These are phyloP conservation scores for Archips crataeganus DNA, from an alignment of 2,888 invertebrate species.

Conservation along the genomic window DNA sequence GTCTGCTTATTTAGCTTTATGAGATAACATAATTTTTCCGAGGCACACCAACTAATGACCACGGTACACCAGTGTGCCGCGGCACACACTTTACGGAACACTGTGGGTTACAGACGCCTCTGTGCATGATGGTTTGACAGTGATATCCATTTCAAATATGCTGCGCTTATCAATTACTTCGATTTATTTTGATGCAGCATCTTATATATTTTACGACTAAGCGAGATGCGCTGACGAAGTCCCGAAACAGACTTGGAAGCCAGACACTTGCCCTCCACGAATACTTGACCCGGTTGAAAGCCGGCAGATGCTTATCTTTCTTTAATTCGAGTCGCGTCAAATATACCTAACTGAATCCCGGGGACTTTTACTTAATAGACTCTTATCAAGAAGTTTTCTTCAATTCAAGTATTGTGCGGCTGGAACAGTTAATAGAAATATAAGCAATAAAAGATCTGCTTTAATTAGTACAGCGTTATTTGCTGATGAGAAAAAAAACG, in stretches of 20 bases:
- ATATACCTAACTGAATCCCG: constrained; percentile 12
- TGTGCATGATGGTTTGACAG: too few relatives aligned
- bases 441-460: too few relatives aligned
- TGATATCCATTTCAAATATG: too few relatives aligned
- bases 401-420: neutral
- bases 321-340: constrained; percentile 25
- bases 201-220: neutral
- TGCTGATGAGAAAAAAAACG: too few relatives aligned
- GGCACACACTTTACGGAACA: too few relatives aligned
- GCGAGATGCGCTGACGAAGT: neutral
- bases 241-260: constrained; percentile 28
- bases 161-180: neutral
- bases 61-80: too few relatives aligned
- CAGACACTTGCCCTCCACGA: constrained; percentile 22
- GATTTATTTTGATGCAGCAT: neutral
- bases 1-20: too few relatives aligned
- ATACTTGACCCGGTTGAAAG: constrained; percentile 35
- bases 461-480: too few relatives aligned
- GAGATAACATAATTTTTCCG: too few relatives aligned
- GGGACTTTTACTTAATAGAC: constrained; percentile 9
- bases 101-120: too few relatives aligned
- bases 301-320: constrained; percentile 28
- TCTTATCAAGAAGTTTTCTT: neutral
- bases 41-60: too few relatives aligned
- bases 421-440: neutral